A percentile compares a stretch with the other conserved stretches of the same genome.
phyloP scores from a whole-genome alignment of 2,797 vertebrate genomes.

The Poecilia gillii region DNA sequence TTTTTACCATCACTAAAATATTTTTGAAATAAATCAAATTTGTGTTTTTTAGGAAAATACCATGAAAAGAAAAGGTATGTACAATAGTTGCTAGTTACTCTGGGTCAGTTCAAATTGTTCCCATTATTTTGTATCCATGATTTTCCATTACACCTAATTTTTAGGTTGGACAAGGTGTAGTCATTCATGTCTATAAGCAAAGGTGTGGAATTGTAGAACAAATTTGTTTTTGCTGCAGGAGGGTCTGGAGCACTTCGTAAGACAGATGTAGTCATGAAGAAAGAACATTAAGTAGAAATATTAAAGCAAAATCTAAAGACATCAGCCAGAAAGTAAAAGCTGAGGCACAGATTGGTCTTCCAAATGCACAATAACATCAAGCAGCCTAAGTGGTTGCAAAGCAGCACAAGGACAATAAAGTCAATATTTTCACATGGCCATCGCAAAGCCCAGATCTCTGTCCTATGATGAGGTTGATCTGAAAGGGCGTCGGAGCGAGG shows the following conservation, averaged over 20 bases:
- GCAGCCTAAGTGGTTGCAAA: neutral
- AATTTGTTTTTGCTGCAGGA: too few species aligned
- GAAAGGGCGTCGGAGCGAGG: neutral
- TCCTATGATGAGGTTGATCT: neutral
- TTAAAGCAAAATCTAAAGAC: neutral
- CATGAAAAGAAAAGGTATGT: neutral
- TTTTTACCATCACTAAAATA: neutral
- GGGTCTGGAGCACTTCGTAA: too few species aligned
- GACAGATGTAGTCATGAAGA: neutral
- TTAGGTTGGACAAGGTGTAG: too few species aligned
- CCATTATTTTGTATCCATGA: neutral
- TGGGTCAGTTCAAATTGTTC: neutral
- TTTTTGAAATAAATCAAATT: neutral
- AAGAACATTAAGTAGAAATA: too few species aligned
- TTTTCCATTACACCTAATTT: neutral
- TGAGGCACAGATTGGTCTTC: neutral
- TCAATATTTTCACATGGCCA: neutral
- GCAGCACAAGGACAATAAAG: neutral
- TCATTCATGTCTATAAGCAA: too few species aligned
- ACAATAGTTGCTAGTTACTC: neutral
- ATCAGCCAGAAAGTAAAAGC: neutral
- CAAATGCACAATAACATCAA: neutral
- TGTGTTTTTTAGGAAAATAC: neutral
- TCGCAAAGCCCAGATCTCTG: neutral
- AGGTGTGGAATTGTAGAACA: too few species aligned